Percentiles rank a stretch among this genome's conserved stretches.
Evolutionary conservation across 2,797 vertebrate species (phyloP).

Genomic region (Catharus ustulatus): DNA sequence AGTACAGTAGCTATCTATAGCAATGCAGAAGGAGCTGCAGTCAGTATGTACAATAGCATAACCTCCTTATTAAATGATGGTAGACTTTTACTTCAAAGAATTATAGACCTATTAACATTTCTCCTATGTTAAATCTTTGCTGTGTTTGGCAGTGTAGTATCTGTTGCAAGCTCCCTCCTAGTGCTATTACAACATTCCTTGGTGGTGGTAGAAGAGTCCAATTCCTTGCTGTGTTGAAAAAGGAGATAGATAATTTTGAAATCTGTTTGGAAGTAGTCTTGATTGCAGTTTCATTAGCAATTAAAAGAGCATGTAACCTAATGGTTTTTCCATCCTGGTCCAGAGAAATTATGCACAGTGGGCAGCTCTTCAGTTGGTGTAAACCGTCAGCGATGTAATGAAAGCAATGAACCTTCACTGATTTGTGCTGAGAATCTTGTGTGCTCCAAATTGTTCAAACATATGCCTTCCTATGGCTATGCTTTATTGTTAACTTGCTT

Average conservation of each 20-base stretch:
- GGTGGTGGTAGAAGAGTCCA: not conserved
- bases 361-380: conserved; percentile 57
- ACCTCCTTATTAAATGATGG: conserved; percentile 16
- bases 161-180: not conserved
- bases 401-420: conserved; percentile 63
- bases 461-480: conserved; percentile 26
- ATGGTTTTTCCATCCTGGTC: not conserved
- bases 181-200: not conserved
- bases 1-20: conserved; percentile 57
- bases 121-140: not conserved
- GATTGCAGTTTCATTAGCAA: conserved; percentile 64
- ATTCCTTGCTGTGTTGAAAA: conserved; percentile 18
- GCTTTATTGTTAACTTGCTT: conserved; percentile 28
- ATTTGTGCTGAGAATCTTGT: conserved; percentile 37
- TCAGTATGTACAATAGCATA: conserved; percentile 12
- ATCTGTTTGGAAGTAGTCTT: conserved; percentile 7
- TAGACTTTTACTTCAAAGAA: conserved; percentile 37
- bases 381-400: conserved; percentile 1
- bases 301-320: conserved; percentile 58
- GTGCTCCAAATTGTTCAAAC: conserved; percentile 26
- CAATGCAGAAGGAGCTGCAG: conserved; percentile 10
- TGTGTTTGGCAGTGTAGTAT: not conserved
- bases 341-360: conserved; percentile 62
- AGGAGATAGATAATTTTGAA: conserved; percentile 25
- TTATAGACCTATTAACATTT: conserved; percentile 37